Evolutionary conservation across 2,797 vertebrate genomes (phyloP).

Genomic region (Scyliorhinus canicula): DNA sequence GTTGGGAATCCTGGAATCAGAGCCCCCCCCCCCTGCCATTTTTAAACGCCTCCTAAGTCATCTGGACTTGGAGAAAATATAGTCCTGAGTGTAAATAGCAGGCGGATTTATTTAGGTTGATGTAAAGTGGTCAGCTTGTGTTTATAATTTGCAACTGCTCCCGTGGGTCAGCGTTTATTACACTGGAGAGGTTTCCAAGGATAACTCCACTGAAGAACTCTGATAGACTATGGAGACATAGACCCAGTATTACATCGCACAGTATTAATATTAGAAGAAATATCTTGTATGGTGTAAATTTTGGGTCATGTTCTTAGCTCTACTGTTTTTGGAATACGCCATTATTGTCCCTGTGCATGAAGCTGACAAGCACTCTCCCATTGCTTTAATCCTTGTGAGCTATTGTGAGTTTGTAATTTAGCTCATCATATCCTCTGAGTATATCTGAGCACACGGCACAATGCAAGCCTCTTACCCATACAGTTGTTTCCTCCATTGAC

Average conservation of each 20-base stretch:
- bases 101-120: background rate
- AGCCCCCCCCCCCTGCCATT: no score
- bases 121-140: background rate
- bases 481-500: slow-evolving; percentile 87
- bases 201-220: background rate
- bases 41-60: no score
- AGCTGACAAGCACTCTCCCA: background rate
- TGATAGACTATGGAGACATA: background rate
- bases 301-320: background rate
- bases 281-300: background rate
- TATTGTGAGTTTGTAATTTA: background rate
- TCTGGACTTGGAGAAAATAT: no score
- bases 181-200: no score
- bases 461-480: slow-evolving; percentile 66
- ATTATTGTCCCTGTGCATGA: background rate
- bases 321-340: background rate
- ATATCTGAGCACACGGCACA: background rate
- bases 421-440: background rate
- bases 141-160: background rate
- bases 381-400: background rate
- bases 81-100: background rate
- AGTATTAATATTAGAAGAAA: background rate
- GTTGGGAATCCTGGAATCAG: no score
- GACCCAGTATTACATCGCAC: background rate
- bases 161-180: background rate